phyloP scores from a whole-genome alignment of 2,797 vertebrate species.

The Coluber constrictor region DNA sequence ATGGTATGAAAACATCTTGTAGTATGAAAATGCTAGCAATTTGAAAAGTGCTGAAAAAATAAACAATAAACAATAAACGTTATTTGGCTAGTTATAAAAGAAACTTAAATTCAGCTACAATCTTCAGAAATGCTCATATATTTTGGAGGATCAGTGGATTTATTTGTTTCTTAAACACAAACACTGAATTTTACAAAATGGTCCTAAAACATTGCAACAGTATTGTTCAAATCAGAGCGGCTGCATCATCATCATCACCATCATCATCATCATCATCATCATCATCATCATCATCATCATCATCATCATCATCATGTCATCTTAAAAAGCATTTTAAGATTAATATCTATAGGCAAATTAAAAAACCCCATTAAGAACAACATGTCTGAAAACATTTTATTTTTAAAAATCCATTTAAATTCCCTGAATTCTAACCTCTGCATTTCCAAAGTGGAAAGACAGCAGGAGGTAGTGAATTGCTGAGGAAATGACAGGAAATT shows the following conservation, averaged over 20 bases:
- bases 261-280: conserved; percentile 15
- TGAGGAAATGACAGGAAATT: conserved; percentile 58
- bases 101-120: conserved; percentile 17
- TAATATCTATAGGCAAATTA: conserved; percentile 71
- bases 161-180: conserved; percentile 44
- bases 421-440: conserved; percentile 53
- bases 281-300: background rate
- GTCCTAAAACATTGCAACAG: conserved; percentile 42
- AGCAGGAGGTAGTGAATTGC: conserved; percentile 1
- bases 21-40: conserved; percentile 32
- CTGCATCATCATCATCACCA: background rate
- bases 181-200: conserved; percentile 51
- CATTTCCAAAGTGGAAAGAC: conserved; percentile 48
- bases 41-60: conserved; percentile 41
- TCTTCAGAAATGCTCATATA: conserved; percentile 45
- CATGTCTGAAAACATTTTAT: conserved; percentile 71
- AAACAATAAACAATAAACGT: conserved; percentile 22
- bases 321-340: conserved; percentile 62
- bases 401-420: conserved; percentile 73
- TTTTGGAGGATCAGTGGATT: conserved; percentile 31
- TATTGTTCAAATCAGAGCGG: conserved; percentile 25
- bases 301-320: conserved; percentile 20
- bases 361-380: conserved; percentile 69
- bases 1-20: background rate
- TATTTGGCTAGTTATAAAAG: conserved; percentile 43